phyloP scores from a whole-genome alignment of 2,113 vertebrate species.

The Chauna torquata region DNA sequence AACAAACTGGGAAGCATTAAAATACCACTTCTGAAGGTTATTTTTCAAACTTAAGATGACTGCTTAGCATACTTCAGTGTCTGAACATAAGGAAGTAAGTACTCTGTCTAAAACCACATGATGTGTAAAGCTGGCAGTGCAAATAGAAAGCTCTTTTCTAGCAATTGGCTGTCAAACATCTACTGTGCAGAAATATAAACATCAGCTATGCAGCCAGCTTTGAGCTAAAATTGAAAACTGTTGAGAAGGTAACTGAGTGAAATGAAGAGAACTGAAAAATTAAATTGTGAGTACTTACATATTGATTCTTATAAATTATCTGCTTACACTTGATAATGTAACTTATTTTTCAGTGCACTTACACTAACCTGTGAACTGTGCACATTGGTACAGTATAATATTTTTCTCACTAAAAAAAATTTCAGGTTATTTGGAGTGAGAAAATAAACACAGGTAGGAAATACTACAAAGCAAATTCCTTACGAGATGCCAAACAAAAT shows the following conservation, averaged over 20 bases:
- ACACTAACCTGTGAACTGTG: not conserved
- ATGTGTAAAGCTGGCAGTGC: conserved; percentile 45
- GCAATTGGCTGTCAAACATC: conserved; percentile 59
- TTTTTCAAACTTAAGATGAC: conserved; percentile 23
- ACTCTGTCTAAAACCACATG: conserved; percentile 24
- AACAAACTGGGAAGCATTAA: not conserved
- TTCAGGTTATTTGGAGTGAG: not conserved
- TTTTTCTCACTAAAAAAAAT: not conserved
- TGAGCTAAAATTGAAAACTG: conserved; percentile 21
- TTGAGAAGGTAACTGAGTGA: conserved; percentile 21
- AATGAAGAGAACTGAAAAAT: not conserved
- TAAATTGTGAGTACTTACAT: not conserved
- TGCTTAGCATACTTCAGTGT: not conserved
- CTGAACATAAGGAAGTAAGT: conserved; percentile 33
- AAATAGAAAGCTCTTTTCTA: conserved; percentile 48
- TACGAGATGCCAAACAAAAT: not conserved
- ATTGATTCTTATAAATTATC: not conserved
- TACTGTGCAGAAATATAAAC: conserved; percentile 53
- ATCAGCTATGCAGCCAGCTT: conserved; percentile 43
- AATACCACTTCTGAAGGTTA: not conserved
- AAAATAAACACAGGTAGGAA: not conserved
- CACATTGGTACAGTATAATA: not conserved
- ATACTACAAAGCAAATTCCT: not conserved
- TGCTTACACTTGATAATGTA: not conserved
- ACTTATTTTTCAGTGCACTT: not conserved